Evolutionary conservation across 1,140 invertebrate genomes (phyloP).

Genomic region (Lethrus apterus): DNA sequence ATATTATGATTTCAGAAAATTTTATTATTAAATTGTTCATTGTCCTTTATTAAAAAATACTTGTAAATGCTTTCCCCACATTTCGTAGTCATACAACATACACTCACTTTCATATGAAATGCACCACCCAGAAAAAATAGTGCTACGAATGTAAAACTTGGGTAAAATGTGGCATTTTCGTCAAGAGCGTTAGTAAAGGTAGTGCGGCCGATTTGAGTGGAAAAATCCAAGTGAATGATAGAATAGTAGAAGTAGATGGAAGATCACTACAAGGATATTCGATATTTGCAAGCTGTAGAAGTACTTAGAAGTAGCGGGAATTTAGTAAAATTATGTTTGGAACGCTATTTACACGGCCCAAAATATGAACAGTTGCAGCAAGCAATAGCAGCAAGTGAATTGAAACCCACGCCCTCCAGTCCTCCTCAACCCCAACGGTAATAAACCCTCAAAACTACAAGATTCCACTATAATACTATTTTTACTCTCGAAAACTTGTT

Average conservation of each 20-base stretch:
- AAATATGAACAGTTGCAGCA: conserved; percentile 94
- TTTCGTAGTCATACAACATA: too few species aligned
- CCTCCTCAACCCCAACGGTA: conserved; percentile 43
- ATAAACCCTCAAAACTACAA: conserved; percentile 24
- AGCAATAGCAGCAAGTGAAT: conserved; percentile 80
- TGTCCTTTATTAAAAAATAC: too few species aligned
- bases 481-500: too few species aligned
- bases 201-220: conserved; percentile 91
- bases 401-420: conserved; percentile 53
- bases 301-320: conserved; percentile 84
- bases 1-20: too few species aligned
- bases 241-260: conserved; percentile 92
- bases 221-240: conserved; percentile 94
- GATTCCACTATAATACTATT: too few species aligned
- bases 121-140: too few species aligned
- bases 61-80: too few species aligned
- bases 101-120: too few species aligned
- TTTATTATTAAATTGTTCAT: too few species aligned
- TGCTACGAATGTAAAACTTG: too few species aligned
- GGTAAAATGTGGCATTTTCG: too few species aligned
- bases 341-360: conserved; percentile 85
- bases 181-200: conserved; percentile 93
- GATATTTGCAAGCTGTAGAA: conserved; percentile 93
- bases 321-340: conserved; percentile 76
- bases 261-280: conserved; percentile 89